phyloP scores from a whole-genome alignment of 2,113 vertebrate species.

The Irena cyanogastra region DNA sequence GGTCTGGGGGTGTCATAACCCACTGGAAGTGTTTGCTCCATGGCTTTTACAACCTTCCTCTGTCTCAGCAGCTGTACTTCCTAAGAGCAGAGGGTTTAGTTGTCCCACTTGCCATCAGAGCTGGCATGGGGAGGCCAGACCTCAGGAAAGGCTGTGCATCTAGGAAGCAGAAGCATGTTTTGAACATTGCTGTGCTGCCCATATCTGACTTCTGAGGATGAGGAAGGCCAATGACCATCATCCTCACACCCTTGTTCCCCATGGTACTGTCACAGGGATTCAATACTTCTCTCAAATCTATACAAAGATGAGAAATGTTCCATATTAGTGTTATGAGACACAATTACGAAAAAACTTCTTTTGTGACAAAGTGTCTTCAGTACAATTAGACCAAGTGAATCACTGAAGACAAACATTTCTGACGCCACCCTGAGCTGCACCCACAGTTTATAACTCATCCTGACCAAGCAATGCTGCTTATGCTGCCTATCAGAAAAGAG shows the following conservation, averaged over 20 bases:
- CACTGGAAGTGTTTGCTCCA: not conserved
- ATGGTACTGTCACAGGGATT: not conserved
- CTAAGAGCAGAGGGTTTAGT: not conserved
- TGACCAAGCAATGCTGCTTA: not conserved
- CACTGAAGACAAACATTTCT: not conserved
- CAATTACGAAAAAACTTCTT: not conserved
- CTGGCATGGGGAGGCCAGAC: not conserved
- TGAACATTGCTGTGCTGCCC: not conserved
- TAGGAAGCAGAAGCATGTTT: not conserved
- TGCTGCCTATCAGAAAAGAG: not conserved
- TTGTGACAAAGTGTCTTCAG: not conserved
- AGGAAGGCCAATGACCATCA: not conserved
- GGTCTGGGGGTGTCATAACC: not conserved
- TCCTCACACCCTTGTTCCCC: not conserved
- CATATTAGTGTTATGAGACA: not conserved
- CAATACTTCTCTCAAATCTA: not conserved
- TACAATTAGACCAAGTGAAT: not conserved
- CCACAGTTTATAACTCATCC: not conserved
- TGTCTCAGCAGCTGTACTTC: not conserved
- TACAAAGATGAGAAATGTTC: not conserved
- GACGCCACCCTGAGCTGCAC: not conserved
- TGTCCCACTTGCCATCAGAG: not conserved
- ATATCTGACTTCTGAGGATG: not conserved
- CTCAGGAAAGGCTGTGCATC: not conserved
- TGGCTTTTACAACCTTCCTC: not conserved